Conservation (phyloP, 2,797 vertebrate species). For the Sciurus carolinensis region DNA sequence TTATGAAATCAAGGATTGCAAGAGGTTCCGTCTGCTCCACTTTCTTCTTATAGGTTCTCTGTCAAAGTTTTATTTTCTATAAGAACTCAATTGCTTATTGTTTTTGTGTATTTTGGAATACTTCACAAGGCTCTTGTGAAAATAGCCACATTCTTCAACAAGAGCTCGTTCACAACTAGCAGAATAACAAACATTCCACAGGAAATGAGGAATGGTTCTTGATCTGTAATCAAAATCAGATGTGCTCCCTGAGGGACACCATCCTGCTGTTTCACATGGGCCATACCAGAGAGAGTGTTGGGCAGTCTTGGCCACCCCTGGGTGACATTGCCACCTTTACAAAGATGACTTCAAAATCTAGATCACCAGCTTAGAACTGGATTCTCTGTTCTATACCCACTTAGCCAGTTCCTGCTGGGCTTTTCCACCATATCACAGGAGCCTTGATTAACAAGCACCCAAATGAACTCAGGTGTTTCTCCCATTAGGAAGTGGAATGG, state of each 20-base stretch:
- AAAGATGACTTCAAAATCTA: background rate
- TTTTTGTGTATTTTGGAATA: slow-evolving; percentile 60
- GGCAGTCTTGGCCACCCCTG: background rate
- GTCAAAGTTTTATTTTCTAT: slow-evolving; percentile 57
- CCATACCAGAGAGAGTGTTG: background rate
- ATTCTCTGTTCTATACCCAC: background rate
- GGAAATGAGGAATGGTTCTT: slow-evolving; percentile 28
- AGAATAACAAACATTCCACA: slow-evolving; percentile 50
- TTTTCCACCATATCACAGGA: background rate
- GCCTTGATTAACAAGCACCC: background rate
- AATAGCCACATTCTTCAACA: slow-evolving; percentile 26
- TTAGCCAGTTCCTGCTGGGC: background rate
- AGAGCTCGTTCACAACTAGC: slow-evolving; percentile 36
- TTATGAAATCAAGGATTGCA: slow-evolving; percentile 24
- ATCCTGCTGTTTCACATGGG: background rate
- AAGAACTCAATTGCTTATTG: slow-evolving; percentile 32
- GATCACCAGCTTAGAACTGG: background rate
- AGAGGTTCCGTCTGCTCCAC: slow-evolving; percentile 37
- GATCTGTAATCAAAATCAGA: slow-evolving; percentile 25
- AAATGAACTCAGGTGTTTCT: background rate
- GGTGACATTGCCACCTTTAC: background rate
- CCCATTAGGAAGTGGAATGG: background rate
- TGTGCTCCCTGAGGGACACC: background rate
- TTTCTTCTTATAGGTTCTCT: slow-evolving; percentile 54
- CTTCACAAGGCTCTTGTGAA: background rate